Evolutionary conservation across 2,888 invertebrate species (phyloP).

Genomic region (Opisthograptis luteolata): DNA sequence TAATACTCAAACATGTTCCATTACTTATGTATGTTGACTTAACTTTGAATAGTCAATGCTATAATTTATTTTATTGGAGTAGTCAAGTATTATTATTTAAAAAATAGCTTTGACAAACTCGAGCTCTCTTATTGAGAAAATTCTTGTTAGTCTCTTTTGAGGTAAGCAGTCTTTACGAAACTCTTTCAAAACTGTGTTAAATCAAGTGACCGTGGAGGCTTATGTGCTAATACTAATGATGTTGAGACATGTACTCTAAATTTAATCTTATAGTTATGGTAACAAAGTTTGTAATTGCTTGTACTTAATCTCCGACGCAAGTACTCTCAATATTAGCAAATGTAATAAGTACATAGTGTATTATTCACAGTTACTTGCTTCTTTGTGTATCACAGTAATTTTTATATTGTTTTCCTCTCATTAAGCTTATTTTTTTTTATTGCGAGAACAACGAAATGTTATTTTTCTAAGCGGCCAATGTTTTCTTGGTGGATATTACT

Average conservation of each 20-base stretch:
- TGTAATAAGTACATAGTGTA: slow-evolving; percentile 3
- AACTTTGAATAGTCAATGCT: slow-evolving; percentile 13
- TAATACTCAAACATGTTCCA: slow-evolving; percentile 38
- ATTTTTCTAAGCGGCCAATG: neutral
- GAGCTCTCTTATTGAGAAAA: slow-evolving; percentile 15
- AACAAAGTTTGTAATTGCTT: slow-evolving; percentile 9
- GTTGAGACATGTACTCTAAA: slow-evolving; percentile 1
- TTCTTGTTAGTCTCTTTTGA: slow-evolving; percentile 3
- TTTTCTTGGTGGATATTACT: too few species aligned
- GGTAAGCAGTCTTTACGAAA: slow-evolving; percentile 8
- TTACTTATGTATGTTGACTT: slow-evolving; percentile 21
- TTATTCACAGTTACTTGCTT: neutral
- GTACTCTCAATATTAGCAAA: slow-evolving; percentile 1
- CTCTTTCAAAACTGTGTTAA: slow-evolving; percentile 19
- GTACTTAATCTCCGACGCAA: slow-evolving; percentile 16
- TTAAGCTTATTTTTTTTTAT: neutral
- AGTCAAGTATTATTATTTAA: slow-evolving; percentile 6
- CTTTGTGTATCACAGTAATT: neutral
- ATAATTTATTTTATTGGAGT: slow-evolving; percentile 8
- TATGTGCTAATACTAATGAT: slow-evolving; percentile 14
- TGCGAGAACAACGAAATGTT: neutral
- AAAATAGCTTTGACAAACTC: neutral
- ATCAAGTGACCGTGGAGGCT: slow-evolving; percentile 19
- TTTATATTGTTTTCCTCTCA: neutral
- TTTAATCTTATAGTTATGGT: neutral